Conservation (phyloP, 2,888 invertebrate species). For the Melieria picta region DNA sequence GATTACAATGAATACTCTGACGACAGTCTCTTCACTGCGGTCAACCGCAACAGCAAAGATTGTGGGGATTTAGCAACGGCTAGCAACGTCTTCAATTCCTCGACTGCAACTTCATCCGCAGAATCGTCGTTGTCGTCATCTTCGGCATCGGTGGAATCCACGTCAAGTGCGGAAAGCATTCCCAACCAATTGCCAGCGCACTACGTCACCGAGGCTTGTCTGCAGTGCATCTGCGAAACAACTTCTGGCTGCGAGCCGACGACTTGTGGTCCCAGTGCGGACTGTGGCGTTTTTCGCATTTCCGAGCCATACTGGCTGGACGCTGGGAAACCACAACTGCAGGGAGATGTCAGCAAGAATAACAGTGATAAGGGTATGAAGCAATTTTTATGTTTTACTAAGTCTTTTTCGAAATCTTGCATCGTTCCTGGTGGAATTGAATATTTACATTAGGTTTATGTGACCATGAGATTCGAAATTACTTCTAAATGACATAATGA, state of each 20-base stretch:
- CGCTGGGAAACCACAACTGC: conserved; percentile 45
- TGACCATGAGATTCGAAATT: too few relatives aligned
- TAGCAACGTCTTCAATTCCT: neutral
- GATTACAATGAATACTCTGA: too few relatives aligned
- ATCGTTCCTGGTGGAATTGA: too few relatives aligned
- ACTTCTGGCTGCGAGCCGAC: conserved; percentile 45
- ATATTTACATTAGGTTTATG: too few relatives aligned
- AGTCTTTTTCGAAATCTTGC: too few relatives aligned
- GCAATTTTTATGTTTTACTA: neutral
- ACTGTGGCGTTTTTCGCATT: conserved; percentile 55
- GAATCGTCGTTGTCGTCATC: neutral
- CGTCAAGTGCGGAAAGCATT: neutral
- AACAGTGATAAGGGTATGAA: conserved; percentile 11
- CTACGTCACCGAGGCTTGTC: conserved; percentile 46
- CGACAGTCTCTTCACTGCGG: too few relatives aligned
- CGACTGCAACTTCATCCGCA: neutral
- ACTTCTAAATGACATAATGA: too few relatives aligned
- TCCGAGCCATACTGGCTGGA: conserved; percentile 55
- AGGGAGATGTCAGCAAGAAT: conserved; percentile 18
- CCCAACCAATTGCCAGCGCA: neutral
- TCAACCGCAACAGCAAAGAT: too few relatives aligned
- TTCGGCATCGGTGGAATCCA: neutral
- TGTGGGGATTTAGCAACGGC: neutral
- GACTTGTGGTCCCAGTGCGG: conserved; percentile 38
- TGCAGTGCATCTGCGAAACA: conserved; percentile 54